Percentiles rank a stretch among this genome's conserved stretches.
phyloP scores from a whole-genome alignment of 1,140 invertebrate species.

The Diorhabda carinulata region DNA sequence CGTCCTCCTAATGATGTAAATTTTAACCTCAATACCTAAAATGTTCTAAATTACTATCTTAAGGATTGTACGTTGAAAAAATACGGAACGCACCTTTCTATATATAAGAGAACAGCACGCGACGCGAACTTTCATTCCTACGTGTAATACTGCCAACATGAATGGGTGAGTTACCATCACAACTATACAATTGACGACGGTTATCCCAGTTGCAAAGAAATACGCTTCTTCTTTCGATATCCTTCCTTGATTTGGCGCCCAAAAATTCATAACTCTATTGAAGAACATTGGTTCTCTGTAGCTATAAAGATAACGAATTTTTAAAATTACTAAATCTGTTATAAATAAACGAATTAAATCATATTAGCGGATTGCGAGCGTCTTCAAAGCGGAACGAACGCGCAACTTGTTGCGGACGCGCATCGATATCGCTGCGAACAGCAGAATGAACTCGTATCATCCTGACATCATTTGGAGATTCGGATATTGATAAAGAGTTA shows the following conservation, averaged over 20 bases:
- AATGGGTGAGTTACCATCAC: conserved; percentile 56
- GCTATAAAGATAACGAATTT: conserved; percentile 17
- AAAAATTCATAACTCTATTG: conserved; percentile 28
- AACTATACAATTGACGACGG: conserved; percentile 45
- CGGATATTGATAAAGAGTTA: too few species aligned
- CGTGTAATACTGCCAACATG: conserved; percentile 64
- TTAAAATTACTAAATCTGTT: neutral
- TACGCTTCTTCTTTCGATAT: conserved; percentile 54
- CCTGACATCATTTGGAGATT: too few species aligned
- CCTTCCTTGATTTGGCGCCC: conserved; percentile 39
- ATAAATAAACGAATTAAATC: neutral
- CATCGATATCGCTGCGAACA: too few species aligned
- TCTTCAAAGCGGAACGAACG: too few species aligned
- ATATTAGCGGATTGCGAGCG: neutral
- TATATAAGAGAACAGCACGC: conserved; percentile 70
- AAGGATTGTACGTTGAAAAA: too few species aligned
- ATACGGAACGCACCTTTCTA: conserved; percentile 54
- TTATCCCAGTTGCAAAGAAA: conserved; percentile 58
- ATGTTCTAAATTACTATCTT: neutral
- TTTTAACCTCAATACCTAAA: conserved; percentile 31
- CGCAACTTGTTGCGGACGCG: too few species aligned
- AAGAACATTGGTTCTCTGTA: conserved; percentile 29
- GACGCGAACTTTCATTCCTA: conserved; percentile 70
- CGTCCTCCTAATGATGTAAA: conserved; percentile 28
- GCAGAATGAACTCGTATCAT: too few species aligned